Percentiles rank a stretch among this genome's conserved stretches.
Evolutionary conservation across 2,888 invertebrate genomes (phyloP).

Genomic region (Schizotus pectinicornis): DNA sequence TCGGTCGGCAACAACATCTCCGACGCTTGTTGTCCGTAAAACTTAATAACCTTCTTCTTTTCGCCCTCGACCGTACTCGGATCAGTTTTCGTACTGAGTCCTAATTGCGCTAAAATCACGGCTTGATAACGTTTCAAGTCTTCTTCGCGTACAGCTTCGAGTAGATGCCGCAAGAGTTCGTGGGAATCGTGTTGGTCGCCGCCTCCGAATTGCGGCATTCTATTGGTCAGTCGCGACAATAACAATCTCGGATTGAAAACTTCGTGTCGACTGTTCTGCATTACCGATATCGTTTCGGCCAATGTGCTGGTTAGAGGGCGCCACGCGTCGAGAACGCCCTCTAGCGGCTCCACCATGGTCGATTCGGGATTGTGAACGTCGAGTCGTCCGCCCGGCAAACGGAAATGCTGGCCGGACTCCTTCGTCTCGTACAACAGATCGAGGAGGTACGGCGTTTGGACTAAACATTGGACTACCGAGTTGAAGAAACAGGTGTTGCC

Average conservation of each 20-base stretch:
- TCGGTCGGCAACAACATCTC: constrained; percentile 82
- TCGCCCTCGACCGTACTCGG: constrained; percentile 79
- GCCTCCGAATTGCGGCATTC: constrained; percentile 86
- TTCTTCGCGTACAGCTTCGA: constrained; percentile 84
- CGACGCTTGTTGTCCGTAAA: constrained; percentile 81
- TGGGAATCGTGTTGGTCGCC: constrained; percentile 98
- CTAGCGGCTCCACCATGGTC: constrained; percentile 42
- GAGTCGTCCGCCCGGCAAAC: constrained; percentile 74
- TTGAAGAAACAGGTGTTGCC: constrained; percentile 99
- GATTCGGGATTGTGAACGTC: constrained; percentile 56
- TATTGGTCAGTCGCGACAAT: constrained; percentile 68
- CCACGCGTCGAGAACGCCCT: constrained; percentile 69
- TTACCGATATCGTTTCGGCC: constrained; percentile 71
- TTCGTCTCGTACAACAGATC: constrained; percentile 72
- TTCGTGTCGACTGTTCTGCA: constrained; percentile 69
- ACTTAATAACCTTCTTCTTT: constrained; percentile 78
- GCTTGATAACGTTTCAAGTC: constrained; percentile 81
- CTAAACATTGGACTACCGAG: constrained; percentile 92
- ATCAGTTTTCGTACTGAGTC: constrained; percentile 72
- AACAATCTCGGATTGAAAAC: constrained; percentile 71
- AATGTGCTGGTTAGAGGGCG: constrained; percentile 71
- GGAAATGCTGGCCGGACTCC: constrained; percentile 71
- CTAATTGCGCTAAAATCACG: constrained; percentile 77
- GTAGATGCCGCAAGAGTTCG: constrained; percentile 86
- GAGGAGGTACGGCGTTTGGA: constrained; percentile 81